Conservation (phyloP, 2,113 vertebrate species). For the Tupaia tana region DNA sequence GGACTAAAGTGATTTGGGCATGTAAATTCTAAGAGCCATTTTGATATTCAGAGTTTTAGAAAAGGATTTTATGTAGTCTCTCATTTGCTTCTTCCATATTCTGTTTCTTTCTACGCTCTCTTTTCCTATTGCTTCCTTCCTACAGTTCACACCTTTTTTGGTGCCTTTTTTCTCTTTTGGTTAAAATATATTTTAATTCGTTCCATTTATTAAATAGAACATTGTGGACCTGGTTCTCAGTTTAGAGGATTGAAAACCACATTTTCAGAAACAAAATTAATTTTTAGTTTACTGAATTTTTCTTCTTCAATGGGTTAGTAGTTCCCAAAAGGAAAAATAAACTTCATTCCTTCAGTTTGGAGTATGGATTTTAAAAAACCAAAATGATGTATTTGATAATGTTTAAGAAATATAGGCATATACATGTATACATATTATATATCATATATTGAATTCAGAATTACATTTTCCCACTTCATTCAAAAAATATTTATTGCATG, state of each 20-base stretch:
- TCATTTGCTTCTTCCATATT: not conserved
- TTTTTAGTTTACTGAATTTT: conserved; percentile 12
- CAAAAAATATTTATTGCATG: not conserved
- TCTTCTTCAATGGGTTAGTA: not conserved
- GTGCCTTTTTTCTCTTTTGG: not conserved
- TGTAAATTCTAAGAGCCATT: conserved; percentile 31
- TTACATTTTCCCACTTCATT: not conserved
- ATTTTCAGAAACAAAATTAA: conserved; percentile 50
- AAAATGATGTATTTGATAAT: not conserved
- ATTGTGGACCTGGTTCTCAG: not conserved
- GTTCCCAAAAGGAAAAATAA: conserved; percentile 36
- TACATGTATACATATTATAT: not conserved
- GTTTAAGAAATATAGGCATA: not conserved
- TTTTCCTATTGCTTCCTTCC: conserved; percentile 5
- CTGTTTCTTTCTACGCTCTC: not conserved
- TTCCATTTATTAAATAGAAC: conserved; percentile 38
- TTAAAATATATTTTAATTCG: conserved; percentile 11
- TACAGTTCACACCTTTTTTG: not conserved
- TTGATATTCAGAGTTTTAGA: not conserved
- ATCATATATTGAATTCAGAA: not conserved
- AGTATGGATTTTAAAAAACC: not conserved
- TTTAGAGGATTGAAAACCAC: conserved; percentile 24
- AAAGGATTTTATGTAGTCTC: conserved; percentile 29
- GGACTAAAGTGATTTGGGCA: conserved; percentile 28
- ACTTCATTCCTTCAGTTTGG: not conserved